These are phyloP conservation scores for Odontamblyopus lacepedii DNA, from an alignment of 2,797 vertebrate species.

Conservation along the genomic window DNA sequence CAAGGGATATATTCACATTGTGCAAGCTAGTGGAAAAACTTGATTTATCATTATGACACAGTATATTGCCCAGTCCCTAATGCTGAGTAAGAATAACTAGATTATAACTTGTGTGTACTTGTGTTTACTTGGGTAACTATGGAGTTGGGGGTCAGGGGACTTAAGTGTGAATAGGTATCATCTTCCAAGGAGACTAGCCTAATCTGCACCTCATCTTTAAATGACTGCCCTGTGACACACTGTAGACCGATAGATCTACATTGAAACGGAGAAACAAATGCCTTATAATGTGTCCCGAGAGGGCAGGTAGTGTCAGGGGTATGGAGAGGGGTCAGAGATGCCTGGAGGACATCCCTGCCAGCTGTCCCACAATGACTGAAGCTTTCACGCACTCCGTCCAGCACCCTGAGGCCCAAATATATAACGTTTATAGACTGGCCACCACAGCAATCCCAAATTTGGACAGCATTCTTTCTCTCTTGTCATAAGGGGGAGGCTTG, in stretches of 20 bases:
- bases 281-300: conserved; percentile 43
- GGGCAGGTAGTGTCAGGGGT: conserved; percentile 44
- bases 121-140: conserved; percentile 56
- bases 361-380: conserved; percentile 69
- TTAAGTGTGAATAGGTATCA: conserved; percentile 43
- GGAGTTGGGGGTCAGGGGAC: conserved; percentile 36
- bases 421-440: conserved; percentile 64
- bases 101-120: conserved; percentile 35
- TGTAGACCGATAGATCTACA: conserved; percentile 4
- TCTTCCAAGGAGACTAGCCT: conserved; percentile 41
- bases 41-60: conserved; percentile 6
- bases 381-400: conserved; percentile 43
- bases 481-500: conserved; percentile 60
- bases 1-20: neutral
- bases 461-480: conserved; percentile 69
- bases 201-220: conserved; percentile 32
- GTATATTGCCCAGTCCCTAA: neutral
- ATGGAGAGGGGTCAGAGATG: conserved; percentile 28
- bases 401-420: conserved; percentile 53
- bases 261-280: conserved; percentile 29
- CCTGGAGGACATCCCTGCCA: conserved; percentile 52
- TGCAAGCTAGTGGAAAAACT: neutral
- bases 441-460: conserved; percentile 75
- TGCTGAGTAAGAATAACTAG: conserved; percentile 47
- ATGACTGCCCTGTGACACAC: conserved; percentile 10